Percentiles rank a stretch among this genome's conserved stretches.
These are phyloP conservation scores for Monopis laevigella DNA, from an alignment of 2,888 invertebrate genomes.

Conservation along the genomic window DNA sequence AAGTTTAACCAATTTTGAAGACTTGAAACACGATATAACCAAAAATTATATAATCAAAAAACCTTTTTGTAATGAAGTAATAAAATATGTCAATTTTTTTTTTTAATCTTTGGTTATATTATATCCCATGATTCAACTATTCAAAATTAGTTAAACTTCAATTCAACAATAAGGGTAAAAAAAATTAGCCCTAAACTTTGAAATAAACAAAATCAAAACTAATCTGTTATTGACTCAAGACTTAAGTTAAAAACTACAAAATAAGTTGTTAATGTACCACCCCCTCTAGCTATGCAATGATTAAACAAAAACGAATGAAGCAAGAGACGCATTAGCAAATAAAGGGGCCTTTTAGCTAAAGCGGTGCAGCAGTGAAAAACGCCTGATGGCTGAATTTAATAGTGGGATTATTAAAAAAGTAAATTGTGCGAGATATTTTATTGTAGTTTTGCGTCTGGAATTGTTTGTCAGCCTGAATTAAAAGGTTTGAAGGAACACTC, in stretches of 20 bases:
- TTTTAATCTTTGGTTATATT: no score
- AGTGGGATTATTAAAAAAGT: constrained; percentile 11
- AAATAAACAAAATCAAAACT: constrained; percentile 14
- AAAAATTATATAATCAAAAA: no score
- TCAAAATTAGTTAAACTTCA: no score
- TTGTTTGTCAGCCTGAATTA: no score
- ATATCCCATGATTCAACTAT: no score
- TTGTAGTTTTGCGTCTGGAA: constrained; percentile 3
- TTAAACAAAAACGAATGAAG: constrained; percentile 7
- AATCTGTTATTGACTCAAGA: constrained; percentile 3
- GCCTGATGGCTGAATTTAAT: constrained; percentile 10
- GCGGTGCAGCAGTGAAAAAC: constrained; percentile 7
- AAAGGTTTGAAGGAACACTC: no score
- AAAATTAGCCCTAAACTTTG: neutral
- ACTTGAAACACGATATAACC: no score
- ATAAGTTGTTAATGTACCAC: constrained; percentile 5
- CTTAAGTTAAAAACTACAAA: constrained; percentile 5
- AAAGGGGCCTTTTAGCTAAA: no score
- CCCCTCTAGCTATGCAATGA: constrained; percentile 6
- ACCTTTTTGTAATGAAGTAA: no score
- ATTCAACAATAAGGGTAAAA: no score
- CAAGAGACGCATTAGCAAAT: constrained; percentile 7
- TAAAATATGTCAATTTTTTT: no score
- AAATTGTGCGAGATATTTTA: constrained; percentile 6
- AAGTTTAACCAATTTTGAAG: no score